phyloP scores from a whole-genome alignment of 2,888 invertebrate species.

The Drosophila buzzatii region DNA sequence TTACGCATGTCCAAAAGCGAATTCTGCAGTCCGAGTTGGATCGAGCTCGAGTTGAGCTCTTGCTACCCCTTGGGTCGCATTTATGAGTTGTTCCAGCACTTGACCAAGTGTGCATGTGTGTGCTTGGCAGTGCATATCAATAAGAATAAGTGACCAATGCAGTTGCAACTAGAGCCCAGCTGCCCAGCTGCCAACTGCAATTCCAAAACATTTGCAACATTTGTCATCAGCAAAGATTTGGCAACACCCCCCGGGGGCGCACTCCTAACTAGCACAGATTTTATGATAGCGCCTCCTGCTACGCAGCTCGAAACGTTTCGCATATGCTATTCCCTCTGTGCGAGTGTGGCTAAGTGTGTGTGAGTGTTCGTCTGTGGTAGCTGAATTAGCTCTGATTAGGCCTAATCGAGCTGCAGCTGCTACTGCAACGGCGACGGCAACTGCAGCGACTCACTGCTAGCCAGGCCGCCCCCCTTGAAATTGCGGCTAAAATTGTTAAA shows the following conservation, averaged over 20 bases:
- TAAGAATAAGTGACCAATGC: slow-evolving; percentile 53
- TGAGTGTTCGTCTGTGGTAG: slow-evolving; percentile 14
- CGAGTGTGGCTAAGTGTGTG: no score
- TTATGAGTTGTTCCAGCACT: slow-evolving; percentile 49
- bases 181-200: slow-evolving; percentile 23
- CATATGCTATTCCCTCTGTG: slow-evolving; percentile 57
- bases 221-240: slow-evolving; percentile 66
- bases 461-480: neutral
- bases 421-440: slow-evolving; percentile 9
- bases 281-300: slow-evolving; percentile 51
- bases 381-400: slow-evolving; percentile 67
- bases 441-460: neutral
- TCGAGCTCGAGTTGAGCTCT: slow-evolving; percentile 19
- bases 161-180: slow-evolving; percentile 21
- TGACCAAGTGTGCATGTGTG: slow-evolving; percentile 11
- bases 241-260: neutral
- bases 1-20: slow-evolving; percentile 73
- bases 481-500: slow-evolving; percentile 33
- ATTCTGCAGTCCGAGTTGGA: slow-evolving; percentile 36
- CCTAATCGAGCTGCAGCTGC: slow-evolving; percentile 60
- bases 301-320: slow-evolving; percentile 19
- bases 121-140: slow-evolving; percentile 39
- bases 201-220: slow-evolving; percentile 54
- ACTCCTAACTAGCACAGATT: slow-evolving; percentile 50
- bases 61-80: slow-evolving; percentile 40